A percentile compares a stretch with the other conserved stretches of the same genome.
phyloP scores from a whole-genome alignment of 2,113 vertebrate genomes.

The Tichodroma muraria region DNA sequence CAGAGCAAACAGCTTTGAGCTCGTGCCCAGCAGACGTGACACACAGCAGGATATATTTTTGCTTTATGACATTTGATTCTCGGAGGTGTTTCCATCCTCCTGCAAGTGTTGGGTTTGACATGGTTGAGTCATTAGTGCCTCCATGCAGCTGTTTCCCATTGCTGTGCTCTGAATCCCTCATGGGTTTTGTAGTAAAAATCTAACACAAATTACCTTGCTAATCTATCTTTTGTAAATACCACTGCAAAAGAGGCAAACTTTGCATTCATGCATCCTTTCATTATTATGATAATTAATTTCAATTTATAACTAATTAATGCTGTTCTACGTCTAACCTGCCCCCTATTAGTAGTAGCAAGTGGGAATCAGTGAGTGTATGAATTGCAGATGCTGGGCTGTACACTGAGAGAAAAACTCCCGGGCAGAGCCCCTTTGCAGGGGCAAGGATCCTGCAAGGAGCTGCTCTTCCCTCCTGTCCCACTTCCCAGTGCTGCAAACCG shows the following conservation, averaged over 20 bases:
- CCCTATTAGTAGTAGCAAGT: slow-evolving; percentile 9
- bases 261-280: slow-evolving; percentile 39
- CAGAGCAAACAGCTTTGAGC: not conserved
- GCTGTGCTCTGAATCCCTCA: not conserved
- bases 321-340: slow-evolving; percentile 20
- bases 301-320: slow-evolving; percentile 65
- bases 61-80: not conserved
- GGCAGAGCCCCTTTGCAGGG: not conserved
- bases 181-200: slow-evolving; percentile 29
- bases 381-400: not conserved
- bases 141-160: not conserved
- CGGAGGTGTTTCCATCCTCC: not conserved
- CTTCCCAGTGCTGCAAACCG: not conserved
- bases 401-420: not conserved
- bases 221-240: slow-evolving; percentile 60
- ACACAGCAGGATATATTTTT: accelerated
- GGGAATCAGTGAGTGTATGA: not conserved
- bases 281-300: slow-evolving; percentile 70
- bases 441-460: not conserved
- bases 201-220: slow-evolving; percentile 11
- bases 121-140: not conserved
- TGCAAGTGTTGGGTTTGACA: not conserved
- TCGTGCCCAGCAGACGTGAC: accelerated
- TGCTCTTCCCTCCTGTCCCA: not conserved
- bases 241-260: slow-evolving; percentile 33